A percentile compares a stretch with the other conserved stretches of the same genome.
These are phyloP conservation scores for Hoplodrina blanda DNA, from an alignment of 2,888 invertebrate species.

Conservation along the genomic window DNA sequence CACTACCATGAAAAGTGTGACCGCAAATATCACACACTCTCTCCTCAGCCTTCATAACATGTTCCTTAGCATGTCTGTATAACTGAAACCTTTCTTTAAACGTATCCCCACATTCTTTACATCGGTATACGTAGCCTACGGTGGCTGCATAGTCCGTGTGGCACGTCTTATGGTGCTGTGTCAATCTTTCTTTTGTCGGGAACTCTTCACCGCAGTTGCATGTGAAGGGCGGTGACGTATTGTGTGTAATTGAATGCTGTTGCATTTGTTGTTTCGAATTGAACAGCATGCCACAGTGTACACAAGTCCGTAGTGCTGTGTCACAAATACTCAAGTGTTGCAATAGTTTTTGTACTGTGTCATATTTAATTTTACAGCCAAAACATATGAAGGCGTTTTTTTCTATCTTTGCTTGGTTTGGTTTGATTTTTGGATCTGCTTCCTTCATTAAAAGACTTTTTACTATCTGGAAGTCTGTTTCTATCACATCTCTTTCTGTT, in stretches of 20 bases:
- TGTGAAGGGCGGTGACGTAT: slow-evolving; percentile 62
- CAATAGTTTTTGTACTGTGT: slow-evolving; percentile 77
- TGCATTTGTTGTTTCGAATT: slow-evolving; percentile 84
- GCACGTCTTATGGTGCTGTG: slow-evolving; percentile 79
- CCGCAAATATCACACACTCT: slow-evolving; percentile 83
- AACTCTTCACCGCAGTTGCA: slow-evolving; percentile 82
- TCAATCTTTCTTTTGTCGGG: slow-evolving; percentile 73
- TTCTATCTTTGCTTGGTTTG: slow-evolving; percentile 57
- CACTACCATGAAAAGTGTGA: slow-evolving; percentile 76
- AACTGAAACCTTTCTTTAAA: slow-evolving; percentile 81
- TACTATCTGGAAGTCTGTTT: slow-evolving; percentile 82
- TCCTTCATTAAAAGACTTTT: slow-evolving; percentile 82
- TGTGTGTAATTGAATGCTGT: slow-evolving; percentile 79
- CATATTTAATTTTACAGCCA: slow-evolving; percentile 81
- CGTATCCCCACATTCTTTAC: slow-evolving; percentile 82
- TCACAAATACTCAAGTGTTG: slow-evolving; percentile 85
- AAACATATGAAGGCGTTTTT: slow-evolving; percentile 77
- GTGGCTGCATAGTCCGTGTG: slow-evolving; percentile 75
- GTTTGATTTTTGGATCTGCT: slow-evolving; percentile 71
- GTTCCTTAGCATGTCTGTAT: slow-evolving; percentile 83
- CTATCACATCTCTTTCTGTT: slow-evolving; percentile 81
- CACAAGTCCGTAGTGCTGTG: slow-evolving; percentile 79
- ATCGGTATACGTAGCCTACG: slow-evolving; percentile 79
- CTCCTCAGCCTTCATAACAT: slow-evolving; percentile 77
- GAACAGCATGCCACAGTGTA: slow-evolving; percentile 80